Percentiles rank a stretch among this genome's conserved stretches.
These are phyloP conservation scores for Hycleus phaleratus DNA, from an alignment of 1,140 invertebrate genomes.

Conservation along the genomic window DNA sequence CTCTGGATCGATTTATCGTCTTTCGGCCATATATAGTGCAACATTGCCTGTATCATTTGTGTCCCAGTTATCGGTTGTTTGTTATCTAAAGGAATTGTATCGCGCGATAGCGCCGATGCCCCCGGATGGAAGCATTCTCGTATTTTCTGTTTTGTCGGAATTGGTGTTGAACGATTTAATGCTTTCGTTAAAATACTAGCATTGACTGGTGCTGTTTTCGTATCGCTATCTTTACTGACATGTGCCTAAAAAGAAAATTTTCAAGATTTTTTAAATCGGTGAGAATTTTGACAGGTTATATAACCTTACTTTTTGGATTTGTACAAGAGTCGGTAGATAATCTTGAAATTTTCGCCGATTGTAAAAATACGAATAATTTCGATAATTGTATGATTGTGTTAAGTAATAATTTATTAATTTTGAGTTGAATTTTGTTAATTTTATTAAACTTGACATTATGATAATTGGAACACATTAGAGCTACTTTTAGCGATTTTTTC, in stretches of 20 bases:
- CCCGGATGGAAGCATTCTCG: slow-evolving; percentile 88
- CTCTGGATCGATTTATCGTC: slow-evolving; percentile 70
- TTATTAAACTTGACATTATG: neutral
- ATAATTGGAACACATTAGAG: too few species aligned
- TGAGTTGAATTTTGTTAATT: slow-evolving; percentile 21
- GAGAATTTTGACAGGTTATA: neutral
- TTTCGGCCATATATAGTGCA: slow-evolving; percentile 94
- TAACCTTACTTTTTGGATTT: slow-evolving; percentile 18
- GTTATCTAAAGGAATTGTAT: slow-evolving; percentile 52
- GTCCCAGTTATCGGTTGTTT: slow-evolving; percentile 54
- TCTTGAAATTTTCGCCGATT: slow-evolving; percentile 11
- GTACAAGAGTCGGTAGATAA: slow-evolving; percentile 13
- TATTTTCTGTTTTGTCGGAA: slow-evolving; percentile 32
- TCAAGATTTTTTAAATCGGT: neutral
- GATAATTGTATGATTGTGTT: slow-evolving; percentile 10
- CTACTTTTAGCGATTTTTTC: too few species aligned
- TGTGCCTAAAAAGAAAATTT: slow-evolving; percentile 7
- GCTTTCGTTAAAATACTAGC: slow-evolving; percentile 27
- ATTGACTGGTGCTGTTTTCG: slow-evolving; percentile 9
- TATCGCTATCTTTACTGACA: neutral
- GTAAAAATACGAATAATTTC: slow-evolving; percentile 20
- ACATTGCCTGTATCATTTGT: slow-evolving; percentile 83
- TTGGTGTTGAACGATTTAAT: slow-evolving; percentile 21
- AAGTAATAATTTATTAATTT: slow-evolving; percentile 22
- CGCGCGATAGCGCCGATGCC: slow-evolving; percentile 58